Base-by-base conservation (phyloP, 2,113 vertebrate genomes). In the Leuciscus idus region DNA sequence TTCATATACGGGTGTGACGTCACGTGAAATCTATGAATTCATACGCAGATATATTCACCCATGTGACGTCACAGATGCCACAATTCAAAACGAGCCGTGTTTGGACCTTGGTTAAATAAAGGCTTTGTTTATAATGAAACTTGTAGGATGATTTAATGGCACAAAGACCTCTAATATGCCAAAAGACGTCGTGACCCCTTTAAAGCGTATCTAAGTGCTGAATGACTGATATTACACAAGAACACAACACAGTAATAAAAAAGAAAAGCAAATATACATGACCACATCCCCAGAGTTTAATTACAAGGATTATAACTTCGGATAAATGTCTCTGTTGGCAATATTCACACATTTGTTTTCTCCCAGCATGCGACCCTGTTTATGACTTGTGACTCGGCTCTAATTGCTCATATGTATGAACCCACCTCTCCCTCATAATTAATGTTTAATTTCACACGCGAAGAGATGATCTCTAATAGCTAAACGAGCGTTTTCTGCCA, bases 391-490 rank as follows among this genome's bases (percentile, higher is more conserved):
- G 23, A 62, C 84, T 80, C 48, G 2, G n/a, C 73, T 26, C 72
- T 75, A 39, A 61, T 75, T 61, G 30, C 17, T 1, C 15, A 55
- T 21, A 21, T 66, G 57, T 55, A 10, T 72, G 9, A 12, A 26
- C 46, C 48, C 23, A 28, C 26, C 81, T 68, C 62, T 48, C 2
- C n/a, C 30, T 46, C 46, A 85, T 76, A 46, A 80, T 84, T 52
- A 72, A 57, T 30, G 52, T 46, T 52, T 85, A 62, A 84, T 85
- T 66, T 48, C 74, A 43, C 7, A 59, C n/a, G 26, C 8, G 15
- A 57, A 50, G 61, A 78, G 73, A 73, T 48, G 50, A 73, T 62
- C 82, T n/a, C 21, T 61, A 39, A 62, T 8, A 4, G 39, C 57
- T 43, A 59, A 80, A 43, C 4, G 6, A 61, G 33, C 11, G n/a